Conservation (phyloP, 2,113 vertebrate genomes). For the Tiliqua scincoides region DNA sequence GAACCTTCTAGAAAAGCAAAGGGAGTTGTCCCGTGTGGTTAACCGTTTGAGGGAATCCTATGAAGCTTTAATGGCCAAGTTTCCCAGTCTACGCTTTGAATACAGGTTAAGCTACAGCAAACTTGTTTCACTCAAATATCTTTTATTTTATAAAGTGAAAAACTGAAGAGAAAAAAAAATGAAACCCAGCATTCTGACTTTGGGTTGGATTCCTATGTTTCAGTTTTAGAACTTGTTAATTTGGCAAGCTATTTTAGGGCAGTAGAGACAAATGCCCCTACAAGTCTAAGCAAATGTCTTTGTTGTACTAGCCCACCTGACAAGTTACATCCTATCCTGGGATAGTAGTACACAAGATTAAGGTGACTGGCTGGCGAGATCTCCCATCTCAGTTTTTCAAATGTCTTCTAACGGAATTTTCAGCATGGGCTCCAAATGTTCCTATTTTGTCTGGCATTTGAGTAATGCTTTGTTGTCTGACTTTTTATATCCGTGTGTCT, state of each 20-base stretch:
- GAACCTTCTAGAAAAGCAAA: constrained; percentile 79
- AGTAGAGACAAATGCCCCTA: not conserved
- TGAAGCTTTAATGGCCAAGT: constrained; percentile 84
- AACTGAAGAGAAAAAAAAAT: not conserved
- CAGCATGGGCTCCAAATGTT: no score
- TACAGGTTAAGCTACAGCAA: constrained; percentile 82
- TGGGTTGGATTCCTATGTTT: not conserved
- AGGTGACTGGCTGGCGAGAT: not conserved
- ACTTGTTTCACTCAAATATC: not conserved
- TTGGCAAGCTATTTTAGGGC: not conserved
- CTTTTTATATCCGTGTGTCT: no score
- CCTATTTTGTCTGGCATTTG: no score
- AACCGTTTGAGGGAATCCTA: constrained; percentile 77
- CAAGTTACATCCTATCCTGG: not conserved
- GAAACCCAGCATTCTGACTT: not conserved
- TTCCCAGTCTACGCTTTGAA: constrained; percentile 89
- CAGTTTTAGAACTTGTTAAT: not conserved
- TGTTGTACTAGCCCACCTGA: not conserved
- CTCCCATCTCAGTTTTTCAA: not conserved
- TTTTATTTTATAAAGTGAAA: not conserved
- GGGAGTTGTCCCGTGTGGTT: constrained; percentile 77
- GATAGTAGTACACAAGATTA: not conserved
- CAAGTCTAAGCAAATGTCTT: not conserved
- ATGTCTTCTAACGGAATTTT: not conserved
- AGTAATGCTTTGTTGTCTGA: no score